Evolutionary conservation across 2,113 vertebrate species (phyloP), one percentile per base, ranked within the genome.

Genomic region (Fregata magnificens): DNA sequence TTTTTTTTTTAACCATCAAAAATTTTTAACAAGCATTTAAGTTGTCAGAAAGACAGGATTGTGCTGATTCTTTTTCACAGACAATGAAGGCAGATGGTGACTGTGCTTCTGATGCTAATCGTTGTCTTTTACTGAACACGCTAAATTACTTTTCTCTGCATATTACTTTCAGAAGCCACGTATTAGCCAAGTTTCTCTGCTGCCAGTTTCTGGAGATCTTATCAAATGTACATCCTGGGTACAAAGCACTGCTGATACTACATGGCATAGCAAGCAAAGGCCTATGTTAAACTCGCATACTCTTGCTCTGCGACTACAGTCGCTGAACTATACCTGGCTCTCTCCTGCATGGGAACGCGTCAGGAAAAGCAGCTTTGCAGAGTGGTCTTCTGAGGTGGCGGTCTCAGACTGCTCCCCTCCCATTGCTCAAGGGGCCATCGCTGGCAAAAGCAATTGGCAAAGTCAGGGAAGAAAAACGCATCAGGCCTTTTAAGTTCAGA

Each of bases 171-270:
- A 95, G 65, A 93, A 92, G 61, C 20, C 7, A 29, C 2, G 1
- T 42, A 65, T 61, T 56, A 85, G 58, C 31, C 65, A 82, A 40
- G 58, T 42, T 79, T 89, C 61, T 92, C 44, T 69, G 53, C 38
- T 77, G 56, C 62, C 81, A 82, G 56, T 84, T 88, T 84, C 88
- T 91, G 44, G 36, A 89, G 40, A 59, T 91, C 25, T 59, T 93
- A 77, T 73, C 62, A 72, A 50, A 45, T 32, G 0, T 80, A 55
- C 45, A 85, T 77, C 73, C 73, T 62, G 58, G 22, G 16, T 62
- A 72, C 78, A 62, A 77, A 90, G 58, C 36, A 16, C 59, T 52
- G 20, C 66, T 56, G 53, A 50, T 13, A 6, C 21, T 72, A 42
- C 20, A 20, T 10, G 32, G 47, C 56, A 62, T 4, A 28, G 62